Evolutionary conservation across 2,888 invertebrate species (phyloP), one percentile per base, ranked within the genome.

Genomic region (Pachydiplax longipennis): DNA sequence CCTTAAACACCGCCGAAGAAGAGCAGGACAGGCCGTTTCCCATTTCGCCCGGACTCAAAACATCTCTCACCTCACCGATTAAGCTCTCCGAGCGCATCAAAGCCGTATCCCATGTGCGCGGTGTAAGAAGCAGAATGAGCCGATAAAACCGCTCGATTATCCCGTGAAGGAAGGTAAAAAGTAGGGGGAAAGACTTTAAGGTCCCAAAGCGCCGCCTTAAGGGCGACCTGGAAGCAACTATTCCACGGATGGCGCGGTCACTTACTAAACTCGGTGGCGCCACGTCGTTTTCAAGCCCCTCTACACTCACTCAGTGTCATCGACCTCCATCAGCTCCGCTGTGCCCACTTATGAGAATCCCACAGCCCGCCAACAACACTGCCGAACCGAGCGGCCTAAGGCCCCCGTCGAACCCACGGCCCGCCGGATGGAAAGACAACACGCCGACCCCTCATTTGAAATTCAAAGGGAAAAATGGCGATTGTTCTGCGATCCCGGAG

Each of bases 291-390:
- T 58, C 58, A 87, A 61, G 6, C 58, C 58, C n/a, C 87, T 53
- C 53, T 3, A 53, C 58, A 87, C 61, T 87, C 61, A n/a, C 61
- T 87, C 61, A n/a, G 61, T 37, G 87, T 87, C 87, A 87, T 87
- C 61, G 87, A 87, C 87, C 87, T 61, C 83, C 15, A 40, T 40
- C 81, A n/a, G 83, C 83, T 31, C 61, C 87, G 61, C 35, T 25
- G 87, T 58, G 87, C 58, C 58, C 87, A 44, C 87, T 31, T 73
- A 25, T 73, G 73, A 73, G 73, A 73, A 31, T 73, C 31, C 73
- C 73, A 31, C 8, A 44, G 65, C 65, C 65, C 65, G 65, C 65
- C 25, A 65, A 65, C 65, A 22, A 22, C 22, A 65, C 65, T n/a
- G 65, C 65, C 65, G 65, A 65, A 65, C 65, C 31, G 73, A 31